Base-by-base conservation (phyloP, 2,797 vertebrate genomes). In the Tokudaia muenninki region DNA sequence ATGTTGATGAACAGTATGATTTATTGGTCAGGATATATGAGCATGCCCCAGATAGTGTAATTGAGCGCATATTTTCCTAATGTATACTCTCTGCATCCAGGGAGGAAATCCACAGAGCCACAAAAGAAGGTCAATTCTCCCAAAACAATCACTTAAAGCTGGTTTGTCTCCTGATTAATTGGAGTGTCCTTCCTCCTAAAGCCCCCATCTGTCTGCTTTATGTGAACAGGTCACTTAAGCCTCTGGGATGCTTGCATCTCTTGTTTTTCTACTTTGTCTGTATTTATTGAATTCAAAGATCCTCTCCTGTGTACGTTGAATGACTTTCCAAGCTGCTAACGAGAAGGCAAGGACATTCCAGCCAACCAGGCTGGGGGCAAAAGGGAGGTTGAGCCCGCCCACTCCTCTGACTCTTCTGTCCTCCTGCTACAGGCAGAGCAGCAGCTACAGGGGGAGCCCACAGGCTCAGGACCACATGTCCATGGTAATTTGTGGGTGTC, bases 251-350 rank as follows among this genome's bases (percentile, higher is more conserved):
- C 57, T 78, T 34, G 37, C 44, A 7, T 59, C 57, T 50, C 78
- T n/a, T 55, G 31, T 75, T 94, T 79, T 55, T 80, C 94, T 13
- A 8, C 91, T 95, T 67, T 44, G 57, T 92, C 84, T 86, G 16
- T 13, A 63, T 89, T 55, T 63, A 22, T 29, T 90, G 61, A 90
- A 67, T 34, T 72, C 22, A 52, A 90, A 78, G 79, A 52, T 13
- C 67, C 57, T 77, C 67, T 65, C 82, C 3, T 22, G 19, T 55
- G n/a, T 8, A 31, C 13, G 24, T 26, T 9, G 31, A 74, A 44
- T 1, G 50, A 44, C 59, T 29, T 22, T 57, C 44, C 74, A 44
- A 44, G 63, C 63, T n/a, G n/a, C 63, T 70, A 87, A 70, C 21
- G 0, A 55, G 47, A 67, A 41, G 44, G 34, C 52, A 22, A 31